Conservation (phyloP, 2,797 vertebrate species). For the Crotalus adamanteus region DNA sequence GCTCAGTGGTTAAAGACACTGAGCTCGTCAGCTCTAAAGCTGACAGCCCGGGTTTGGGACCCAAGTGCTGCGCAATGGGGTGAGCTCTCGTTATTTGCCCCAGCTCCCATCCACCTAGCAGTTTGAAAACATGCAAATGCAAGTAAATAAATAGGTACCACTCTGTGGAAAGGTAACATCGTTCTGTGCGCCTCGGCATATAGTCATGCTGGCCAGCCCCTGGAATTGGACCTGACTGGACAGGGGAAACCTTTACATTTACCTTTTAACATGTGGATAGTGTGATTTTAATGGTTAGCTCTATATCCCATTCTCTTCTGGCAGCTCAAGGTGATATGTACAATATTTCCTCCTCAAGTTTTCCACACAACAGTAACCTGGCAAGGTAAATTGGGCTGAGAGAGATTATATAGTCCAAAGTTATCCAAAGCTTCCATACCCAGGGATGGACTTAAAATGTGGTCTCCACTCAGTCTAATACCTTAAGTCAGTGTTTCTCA, state of each 20-base stretch:
- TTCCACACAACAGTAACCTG: background rate
- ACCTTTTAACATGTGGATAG: background rate
- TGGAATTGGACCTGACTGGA: background rate
- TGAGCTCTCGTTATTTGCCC: background rate
- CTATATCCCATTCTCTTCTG: background rate
- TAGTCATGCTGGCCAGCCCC: background rate
- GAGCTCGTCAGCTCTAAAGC: background rate
- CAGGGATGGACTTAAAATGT: background rate
- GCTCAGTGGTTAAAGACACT: background rate
- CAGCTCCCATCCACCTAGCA: background rate
- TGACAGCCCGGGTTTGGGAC: background rate
- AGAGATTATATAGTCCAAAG: background rate
- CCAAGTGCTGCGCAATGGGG: background rate
- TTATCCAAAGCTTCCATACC: background rate
- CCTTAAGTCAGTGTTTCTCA: too few relatives aligned
- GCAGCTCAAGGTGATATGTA: background rate
- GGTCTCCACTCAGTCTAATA: background rate
- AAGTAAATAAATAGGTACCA: background rate
- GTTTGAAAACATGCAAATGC: background rate
- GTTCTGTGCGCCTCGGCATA: background rate
- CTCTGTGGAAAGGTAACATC: background rate
- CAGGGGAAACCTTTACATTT: background rate
- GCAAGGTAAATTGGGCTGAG: background rate
- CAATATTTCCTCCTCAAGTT: background rate
- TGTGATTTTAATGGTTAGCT: background rate